Evolutionary conservation across 2,888 invertebrate species (phyloP).

Genomic region (Tyria jacobaeae): DNA sequence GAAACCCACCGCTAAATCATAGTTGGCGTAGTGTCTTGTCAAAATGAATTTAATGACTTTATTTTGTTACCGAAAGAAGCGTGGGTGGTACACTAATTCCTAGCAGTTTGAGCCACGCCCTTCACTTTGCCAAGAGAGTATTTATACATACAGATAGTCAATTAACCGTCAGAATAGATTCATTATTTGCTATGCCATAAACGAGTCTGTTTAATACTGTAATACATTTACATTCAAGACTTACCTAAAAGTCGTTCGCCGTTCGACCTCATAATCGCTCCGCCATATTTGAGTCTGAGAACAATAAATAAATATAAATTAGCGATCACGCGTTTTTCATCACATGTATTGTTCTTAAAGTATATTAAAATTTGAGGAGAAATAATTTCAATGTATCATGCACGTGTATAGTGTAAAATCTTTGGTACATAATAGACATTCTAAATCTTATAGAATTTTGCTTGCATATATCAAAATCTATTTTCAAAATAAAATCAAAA

Average conservation of each 20-base stretch:
- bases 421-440: too few species aligned
- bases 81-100: constrained; percentile 70
- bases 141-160: constrained; percentile 68
- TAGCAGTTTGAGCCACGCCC: constrained; percentile 66
- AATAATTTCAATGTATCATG: not conserved
- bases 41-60: constrained; percentile 71
- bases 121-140: constrained; percentile 48
- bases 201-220: constrained; percentile 54
- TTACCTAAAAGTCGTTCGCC: constrained; percentile 73
- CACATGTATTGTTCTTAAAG: not conserved
- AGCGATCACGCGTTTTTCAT: not conserved
- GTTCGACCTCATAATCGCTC: constrained; percentile 74
- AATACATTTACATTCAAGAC: constrained; percentile 66
- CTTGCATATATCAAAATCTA: too few species aligned
- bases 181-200: constrained; percentile 60
- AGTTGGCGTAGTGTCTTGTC: constrained; percentile 59
- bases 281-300: constrained; percentile 76
- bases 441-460: too few species aligned
- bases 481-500: too few species aligned
- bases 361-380: not conserved
- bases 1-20: constrained; percentile 64
- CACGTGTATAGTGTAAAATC: too few species aligned
- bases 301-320: constrained; percentile 52
- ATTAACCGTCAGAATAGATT: constrained; percentile 66
- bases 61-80: constrained; percentile 61